Evolutionary conservation across 2,888 invertebrate genomes (phyloP).

Genomic region (Candidula unifasciata): DNA sequence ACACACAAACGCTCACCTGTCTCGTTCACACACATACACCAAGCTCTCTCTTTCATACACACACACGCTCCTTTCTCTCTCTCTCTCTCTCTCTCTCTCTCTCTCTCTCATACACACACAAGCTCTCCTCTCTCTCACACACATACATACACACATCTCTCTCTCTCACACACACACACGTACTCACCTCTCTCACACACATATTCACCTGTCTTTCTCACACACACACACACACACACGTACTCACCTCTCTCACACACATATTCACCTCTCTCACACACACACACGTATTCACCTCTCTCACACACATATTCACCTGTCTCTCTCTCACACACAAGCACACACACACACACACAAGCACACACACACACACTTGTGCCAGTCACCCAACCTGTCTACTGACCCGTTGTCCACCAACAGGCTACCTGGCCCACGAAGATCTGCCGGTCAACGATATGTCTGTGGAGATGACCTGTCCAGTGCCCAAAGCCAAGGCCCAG

Average conservation of each 20-base stretch:
- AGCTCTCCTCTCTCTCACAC: not conserved
- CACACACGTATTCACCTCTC: too few relatives aligned
- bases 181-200: not conserved
- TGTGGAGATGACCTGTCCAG: constrained; percentile 68
- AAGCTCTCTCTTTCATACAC: not conserved
- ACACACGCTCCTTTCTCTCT: not conserved
- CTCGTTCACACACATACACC: not conserved
- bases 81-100: not conserved
- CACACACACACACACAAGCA: too few relatives aligned
- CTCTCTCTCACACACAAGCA: too few relatives aligned
- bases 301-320: too few relatives aligned
- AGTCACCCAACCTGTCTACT: too few relatives aligned
- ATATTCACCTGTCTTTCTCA: not conserved
- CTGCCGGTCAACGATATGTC: constrained; percentile 59
- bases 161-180: not conserved
- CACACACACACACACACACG: not conserved
- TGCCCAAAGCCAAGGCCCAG: constrained; percentile 68
- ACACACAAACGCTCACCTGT: not conserved
- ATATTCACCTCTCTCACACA: too few relatives aligned
- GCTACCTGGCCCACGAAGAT: constrained; percentile 63
- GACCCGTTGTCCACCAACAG: constrained; percentile 53
- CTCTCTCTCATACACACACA: constrained; percentile 2
- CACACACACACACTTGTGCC: too few relatives aligned
- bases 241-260: not conserved
- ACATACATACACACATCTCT: not conserved